Conservation (phyloP, 2,888 invertebrate species). For the Macrostomum cliftonense region DNA sequence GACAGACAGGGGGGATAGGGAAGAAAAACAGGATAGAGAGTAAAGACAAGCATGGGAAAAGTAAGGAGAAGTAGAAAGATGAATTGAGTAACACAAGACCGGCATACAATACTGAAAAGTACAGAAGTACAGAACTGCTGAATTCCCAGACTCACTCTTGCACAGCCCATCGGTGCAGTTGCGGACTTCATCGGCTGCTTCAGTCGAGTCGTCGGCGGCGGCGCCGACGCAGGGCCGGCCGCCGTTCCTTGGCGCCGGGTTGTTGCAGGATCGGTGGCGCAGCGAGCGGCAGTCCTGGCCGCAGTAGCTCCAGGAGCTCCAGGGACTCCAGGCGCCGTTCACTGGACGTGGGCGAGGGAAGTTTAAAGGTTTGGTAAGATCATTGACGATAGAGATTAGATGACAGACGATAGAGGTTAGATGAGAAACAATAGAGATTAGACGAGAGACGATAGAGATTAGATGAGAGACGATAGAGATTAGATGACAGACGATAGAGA, state of each 20-base stretch:
- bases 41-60: too few relatives aligned
- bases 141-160: too few relatives aligned
- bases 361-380: background rate
- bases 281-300: slow-evolving; percentile 65
- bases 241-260: slow-evolving; percentile 47
- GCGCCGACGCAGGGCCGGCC: slow-evolving; percentile 50
- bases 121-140: too few relatives aligned
- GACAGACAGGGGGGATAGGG: too few relatives aligned
- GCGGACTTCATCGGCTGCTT: too few relatives aligned
- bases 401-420: background rate
- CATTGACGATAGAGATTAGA: background rate
- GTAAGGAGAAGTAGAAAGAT: too few relatives aligned
- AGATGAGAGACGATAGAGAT: background rate
- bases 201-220: background rate
- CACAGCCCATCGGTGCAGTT: too few relatives aligned
- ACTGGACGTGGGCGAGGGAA: slow-evolving; percentile 43
- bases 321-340: slow-evolving; percentile 60
- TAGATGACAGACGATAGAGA: background rate
- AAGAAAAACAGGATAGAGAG: too few relatives aligned
- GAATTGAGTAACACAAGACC: too few relatives aligned
- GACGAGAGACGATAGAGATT: background rate
- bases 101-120: too few relatives aligned
- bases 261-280: slow-evolving; percentile 49
- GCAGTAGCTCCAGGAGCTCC: slow-evolving; percentile 81
- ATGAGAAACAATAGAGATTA: background rate